Evolutionary conservation across 2,888 invertebrate genomes (phyloP), one percentile per base, ranked within the genome.

Genomic region (Hyles lineata): DNA sequence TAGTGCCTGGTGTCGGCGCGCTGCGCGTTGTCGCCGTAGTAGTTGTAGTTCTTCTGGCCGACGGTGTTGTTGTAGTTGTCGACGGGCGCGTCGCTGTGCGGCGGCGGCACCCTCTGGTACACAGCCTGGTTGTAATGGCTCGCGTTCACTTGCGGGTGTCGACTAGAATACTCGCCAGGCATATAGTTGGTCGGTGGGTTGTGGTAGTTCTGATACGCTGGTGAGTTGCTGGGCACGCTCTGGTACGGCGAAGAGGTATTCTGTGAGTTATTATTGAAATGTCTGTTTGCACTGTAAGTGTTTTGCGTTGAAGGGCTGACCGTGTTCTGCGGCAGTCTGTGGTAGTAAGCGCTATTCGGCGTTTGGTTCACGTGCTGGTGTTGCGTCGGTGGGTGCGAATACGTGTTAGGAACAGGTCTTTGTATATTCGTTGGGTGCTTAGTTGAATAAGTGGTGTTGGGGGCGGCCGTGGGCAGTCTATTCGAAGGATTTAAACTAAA

Each of bases 31-130:
- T 94, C 93, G 59, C 84, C 83, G 75, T 91, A 93, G 80, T 89
- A 92, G 78, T 84, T 93, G 82, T 80, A 90, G 77, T 94, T 79
- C 83, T 93, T 43, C 83, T 94, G 93, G 80, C 92, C 93, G 81
- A 91, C 92, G 78, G 77, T 89, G 84, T 82, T 89, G 84, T 85
- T 94, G 85, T 87, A 91, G 79, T 86, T 89, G 72, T 92, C 93
- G 25, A 83, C 79, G 17, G 89, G 89, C 60, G 88, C 75, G 25
- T 91, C 95, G 79, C 93, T 92, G 77, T 96, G 96, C 4, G 96
- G 95, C 78, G 95, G 92, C 15, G 96, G 96, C 25, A 96, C 96
- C 76, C 96, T 91, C 82, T 96, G 96, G 85, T 96, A 96, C 11
- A 96, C 95, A 71, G 95, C 92, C 76, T 85, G 90, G 75, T 85